These are phyloP conservation scores for Tetragonisca angustula DNA, from an alignment of 2,888 invertebrate genomes.

Conservation along the genomic window DNA sequence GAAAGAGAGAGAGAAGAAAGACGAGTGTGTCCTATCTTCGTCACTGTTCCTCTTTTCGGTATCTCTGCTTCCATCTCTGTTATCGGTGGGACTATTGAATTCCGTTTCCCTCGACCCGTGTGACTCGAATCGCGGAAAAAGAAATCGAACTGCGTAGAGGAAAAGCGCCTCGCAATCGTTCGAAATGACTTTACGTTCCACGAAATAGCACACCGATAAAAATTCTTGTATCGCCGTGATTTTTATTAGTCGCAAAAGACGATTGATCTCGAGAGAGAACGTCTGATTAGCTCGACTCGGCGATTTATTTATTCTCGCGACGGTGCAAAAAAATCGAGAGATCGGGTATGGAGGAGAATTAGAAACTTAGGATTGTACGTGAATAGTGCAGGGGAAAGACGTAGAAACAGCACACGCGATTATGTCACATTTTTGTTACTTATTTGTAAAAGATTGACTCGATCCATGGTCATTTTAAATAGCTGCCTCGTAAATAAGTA, in stretches of 20 bases:
- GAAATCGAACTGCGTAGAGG: slow-evolving; percentile 13
- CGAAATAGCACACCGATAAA: slow-evolving; percentile 20
- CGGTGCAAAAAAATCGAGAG: neutral
- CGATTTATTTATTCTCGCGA: neutral
- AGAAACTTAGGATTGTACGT: too few species aligned
- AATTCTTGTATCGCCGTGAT: slow-evolving; percentile 20
- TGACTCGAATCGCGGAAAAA: slow-evolving; percentile 53
- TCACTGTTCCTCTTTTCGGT: neutral
- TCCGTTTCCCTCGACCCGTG: slow-evolving; percentile 47
- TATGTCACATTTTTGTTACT: too few species aligned
- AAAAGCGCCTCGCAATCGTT: slow-evolving; percentile 25
- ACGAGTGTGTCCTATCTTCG: neutral
- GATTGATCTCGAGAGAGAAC: too few species aligned
- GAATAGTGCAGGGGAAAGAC: too few species aligned
- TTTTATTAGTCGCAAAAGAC: slow-evolving; percentile 11
- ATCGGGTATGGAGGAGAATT: neutral
- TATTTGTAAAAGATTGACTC: too few species aligned
- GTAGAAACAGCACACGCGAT: too few species aligned
- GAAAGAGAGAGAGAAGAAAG: neutral
- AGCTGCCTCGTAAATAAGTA: too few species aligned
- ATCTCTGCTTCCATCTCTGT: neutral
- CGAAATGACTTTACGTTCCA: slow-evolving; percentile 22
- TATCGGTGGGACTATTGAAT: slow-evolving; percentile 42
- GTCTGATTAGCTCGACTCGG: neutral
- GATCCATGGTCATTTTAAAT: too few species aligned